Evolutionary conservation across 2,113 vertebrate genomes (phyloP), one percentile per base, ranked within the genome.

Genomic region (Misgurnus mizolepis): DNA sequence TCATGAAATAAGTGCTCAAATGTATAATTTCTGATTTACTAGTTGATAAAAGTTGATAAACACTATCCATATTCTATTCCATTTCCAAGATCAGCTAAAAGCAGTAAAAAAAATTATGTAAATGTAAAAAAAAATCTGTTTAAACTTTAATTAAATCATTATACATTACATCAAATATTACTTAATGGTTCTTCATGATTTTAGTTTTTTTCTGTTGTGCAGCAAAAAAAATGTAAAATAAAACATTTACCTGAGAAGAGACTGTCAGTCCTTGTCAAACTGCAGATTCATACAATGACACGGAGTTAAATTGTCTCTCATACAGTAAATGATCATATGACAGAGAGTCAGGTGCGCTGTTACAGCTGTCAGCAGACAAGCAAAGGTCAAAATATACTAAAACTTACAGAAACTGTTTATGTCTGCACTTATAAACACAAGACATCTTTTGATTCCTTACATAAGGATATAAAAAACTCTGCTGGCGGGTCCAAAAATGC

Each of bases 351-450:
- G 58, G 78, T 71, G 77, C 8, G 4, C 27, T 14, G 12, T 62
- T 14, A 53, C 56, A 71, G 2, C 14, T 7, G 7, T 70, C 78
- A 79, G 43, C 61, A 22, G 79, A 81, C 41, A 34, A 50, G 22
- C 66, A 39, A 40, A 71, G 22, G 27, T 71, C 68, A 39, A 17
- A 40, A 17, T 34, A 34, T 34, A 34, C 27, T 34, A 34, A 6
- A 12, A 5, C 50, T 15, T 6, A 14, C 0, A 18, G 1, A 39
- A 70, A 55, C 12, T 39, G 68, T 39, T 5, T 0, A 40, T 7
- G 49, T 45, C 22, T 70, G 67, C 68, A 71, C 14, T 7, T n/a
- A n/a, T 7, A 17, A 34, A 70, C 67, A 50, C 1, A n/a, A 6
- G 17, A 18, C 40, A 49, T 27, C n/a, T 67, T 43, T 22, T 43